These are phyloP conservation scores for Euschistus heros DNA, from an alignment of 1,140 invertebrate species.

Conservation along the genomic window DNA sequence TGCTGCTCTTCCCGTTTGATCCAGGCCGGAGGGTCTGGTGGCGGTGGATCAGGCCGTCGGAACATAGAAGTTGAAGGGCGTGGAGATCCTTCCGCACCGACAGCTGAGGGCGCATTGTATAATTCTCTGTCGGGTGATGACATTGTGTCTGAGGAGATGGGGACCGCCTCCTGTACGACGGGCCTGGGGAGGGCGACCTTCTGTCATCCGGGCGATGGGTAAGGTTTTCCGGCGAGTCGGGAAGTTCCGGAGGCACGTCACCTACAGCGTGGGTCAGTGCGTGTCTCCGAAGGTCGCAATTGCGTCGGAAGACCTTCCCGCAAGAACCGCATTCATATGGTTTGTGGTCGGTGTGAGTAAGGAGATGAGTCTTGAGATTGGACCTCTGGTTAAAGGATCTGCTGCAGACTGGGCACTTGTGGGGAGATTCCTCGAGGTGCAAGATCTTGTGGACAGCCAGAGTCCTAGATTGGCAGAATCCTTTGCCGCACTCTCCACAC, in stretches of 20 bases:
- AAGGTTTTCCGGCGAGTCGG: conserved; percentile 23
- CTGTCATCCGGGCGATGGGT: conserved; percentile 23
- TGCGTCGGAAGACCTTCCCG: conserved; percentile 74
- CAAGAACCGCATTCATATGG: conserved; percentile 87
- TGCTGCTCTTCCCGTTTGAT: conserved; percentile 13
- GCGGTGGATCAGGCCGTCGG: conserved; percentile 23
- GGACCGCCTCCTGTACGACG: conserved; percentile 24
- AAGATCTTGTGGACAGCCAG: conserved; percentile 87
- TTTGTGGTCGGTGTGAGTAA: conserved; percentile 90
- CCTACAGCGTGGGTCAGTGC: conserved; percentile 75
- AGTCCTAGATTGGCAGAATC: conserved; percentile 90
- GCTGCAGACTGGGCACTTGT: conserved; percentile 83
- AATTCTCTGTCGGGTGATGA: conserved; percentile 26
- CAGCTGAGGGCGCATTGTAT: conserved; percentile 28
- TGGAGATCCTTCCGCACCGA: conserved; percentile 29
- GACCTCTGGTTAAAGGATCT: conserved; percentile 83
- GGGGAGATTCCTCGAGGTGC: conserved; percentile 83
- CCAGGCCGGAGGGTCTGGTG: not conserved
- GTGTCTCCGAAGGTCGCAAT: conserved; percentile 74
- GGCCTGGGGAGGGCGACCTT: conserved; percentile 20
- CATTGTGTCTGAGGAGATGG: conserved; percentile 21
- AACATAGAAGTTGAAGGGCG: conserved; percentile 25
- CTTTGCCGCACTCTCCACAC: conserved; percentile 89
- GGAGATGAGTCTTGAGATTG: conserved; percentile 85
- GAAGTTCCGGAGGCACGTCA: conserved; percentile 54